Conservation (phyloP, 2,888 invertebrate genomes). For the Notodonta ziczac region DNA sequence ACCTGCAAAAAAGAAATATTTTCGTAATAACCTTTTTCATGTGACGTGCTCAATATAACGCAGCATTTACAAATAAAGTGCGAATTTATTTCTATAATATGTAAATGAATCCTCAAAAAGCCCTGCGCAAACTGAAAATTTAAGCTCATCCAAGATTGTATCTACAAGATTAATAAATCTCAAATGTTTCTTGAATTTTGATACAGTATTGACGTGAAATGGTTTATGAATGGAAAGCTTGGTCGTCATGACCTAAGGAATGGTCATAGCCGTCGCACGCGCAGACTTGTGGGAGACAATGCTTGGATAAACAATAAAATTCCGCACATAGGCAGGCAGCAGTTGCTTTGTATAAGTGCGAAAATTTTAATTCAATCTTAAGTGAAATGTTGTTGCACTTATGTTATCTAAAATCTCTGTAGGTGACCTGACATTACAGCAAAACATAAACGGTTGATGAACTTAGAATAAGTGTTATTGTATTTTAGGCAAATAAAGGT, state of each 20-base stretch:
- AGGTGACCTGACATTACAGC: constrained; percentile 5
- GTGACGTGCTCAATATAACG: too few species aligned
- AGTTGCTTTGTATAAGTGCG: constrained; percentile 2
- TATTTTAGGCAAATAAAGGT: neutral
- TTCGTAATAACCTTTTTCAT: too few species aligned
- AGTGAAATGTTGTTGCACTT: constrained; percentile 2
- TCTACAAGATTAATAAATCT: too few species aligned
- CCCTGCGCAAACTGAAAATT: too few species aligned
- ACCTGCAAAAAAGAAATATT: neutral
- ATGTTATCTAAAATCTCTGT: constrained; percentile 2
- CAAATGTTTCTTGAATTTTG: too few species aligned
- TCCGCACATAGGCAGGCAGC: constrained; percentile 12
- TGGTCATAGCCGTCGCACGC: constrained; percentile 5
- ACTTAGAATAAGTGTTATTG: constrained; percentile 4
- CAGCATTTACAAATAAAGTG: too few species aligned
- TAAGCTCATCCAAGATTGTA: too few species aligned
- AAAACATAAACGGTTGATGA: constrained; percentile 5
- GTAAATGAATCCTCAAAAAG: too few species aligned
- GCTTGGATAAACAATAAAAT: constrained; percentile 15
- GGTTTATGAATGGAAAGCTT: constrained; percentile 10
- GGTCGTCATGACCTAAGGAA: constrained; percentile 17
- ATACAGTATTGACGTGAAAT: too few species aligned
- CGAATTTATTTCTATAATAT: too few species aligned
- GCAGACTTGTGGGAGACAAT: constrained; percentile 7
- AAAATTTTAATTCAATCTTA: constrained; percentile 4